Percentiles rank a stretch among this genome's conserved stretches.
These are phyloP conservation scores for Semotilus atromaculatus DNA, from an alignment of 2,797 vertebrate genomes.

Conservation along the genomic window DNA sequence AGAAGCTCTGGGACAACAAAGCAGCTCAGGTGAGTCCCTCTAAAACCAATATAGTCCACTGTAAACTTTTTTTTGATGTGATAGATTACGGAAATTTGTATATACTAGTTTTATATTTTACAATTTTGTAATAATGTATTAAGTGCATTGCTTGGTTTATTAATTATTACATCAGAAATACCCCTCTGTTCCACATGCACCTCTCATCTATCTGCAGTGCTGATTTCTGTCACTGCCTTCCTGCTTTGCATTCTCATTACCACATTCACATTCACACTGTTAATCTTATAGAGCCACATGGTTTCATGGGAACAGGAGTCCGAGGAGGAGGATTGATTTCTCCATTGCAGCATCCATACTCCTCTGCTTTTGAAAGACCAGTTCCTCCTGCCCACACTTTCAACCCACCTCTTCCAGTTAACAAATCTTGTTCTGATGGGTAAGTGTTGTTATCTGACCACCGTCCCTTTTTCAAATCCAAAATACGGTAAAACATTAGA, in stretches of 20 bases:
- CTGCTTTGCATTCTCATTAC: conserved; percentile 12
- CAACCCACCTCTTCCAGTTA: conserved; percentile 72
- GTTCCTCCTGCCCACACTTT: conserved; percentile 72
- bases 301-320: conserved; percentile 83
- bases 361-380: conserved; percentile 69
- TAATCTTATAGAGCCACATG: conserved; percentile 76
- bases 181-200: neutral
- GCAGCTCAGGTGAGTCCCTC: conserved; percentile 76
- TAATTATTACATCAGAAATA: neutral
- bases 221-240: neutral
- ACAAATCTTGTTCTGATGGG: conserved; percentile 87
- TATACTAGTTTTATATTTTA: neutral
- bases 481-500: neutral
- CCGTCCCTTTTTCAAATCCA: neutral
- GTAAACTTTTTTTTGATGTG: neutral
- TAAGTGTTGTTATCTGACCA: conserved; percentile 68
- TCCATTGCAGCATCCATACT: conserved; percentile 50
- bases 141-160: neutral
- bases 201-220: neutral
- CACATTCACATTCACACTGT: conserved; percentile 46
- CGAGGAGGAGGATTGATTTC: conserved; percentile 60
- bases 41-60: neutral
- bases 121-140: neutral
- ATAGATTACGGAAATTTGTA: neutral
- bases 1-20: conserved; percentile 80